phyloP scores from a whole-genome alignment of 1,140 invertebrate genomes.

The Hycleus phaleratus region DNA sequence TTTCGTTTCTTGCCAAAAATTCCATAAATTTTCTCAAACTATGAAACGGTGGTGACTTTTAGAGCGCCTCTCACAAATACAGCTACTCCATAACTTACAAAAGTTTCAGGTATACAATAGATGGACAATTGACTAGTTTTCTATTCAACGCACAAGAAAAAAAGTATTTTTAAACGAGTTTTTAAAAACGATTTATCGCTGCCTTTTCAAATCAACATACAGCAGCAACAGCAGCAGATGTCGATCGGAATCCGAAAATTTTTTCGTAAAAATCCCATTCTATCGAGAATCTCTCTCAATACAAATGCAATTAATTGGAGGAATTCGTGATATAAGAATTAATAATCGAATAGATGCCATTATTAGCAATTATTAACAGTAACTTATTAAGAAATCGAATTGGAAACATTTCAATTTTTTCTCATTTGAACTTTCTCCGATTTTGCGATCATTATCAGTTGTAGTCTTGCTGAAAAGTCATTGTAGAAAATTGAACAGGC shows the following conservation, averaged over 20 bases:
- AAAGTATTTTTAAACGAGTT: conserved; percentile 9
- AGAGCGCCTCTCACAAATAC: neutral
- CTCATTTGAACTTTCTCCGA: neutral
- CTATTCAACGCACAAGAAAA: neutral
- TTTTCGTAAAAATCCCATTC: neutral
- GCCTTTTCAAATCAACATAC: conserved; percentile 1
- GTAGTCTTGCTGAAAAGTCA: conserved; percentile 1
- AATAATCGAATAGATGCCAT: too few relatives aligned
- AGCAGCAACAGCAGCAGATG: conserved; percentile 1
- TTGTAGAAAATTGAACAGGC: conserved; percentile 10
- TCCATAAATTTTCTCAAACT: neutral
- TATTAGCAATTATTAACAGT: too few relatives aligned
- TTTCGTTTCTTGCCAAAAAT: neutral
- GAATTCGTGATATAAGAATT: too few relatives aligned
- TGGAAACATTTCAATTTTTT: too few relatives aligned
- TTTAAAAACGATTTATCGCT: conserved; percentile 16
- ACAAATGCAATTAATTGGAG: neutral
- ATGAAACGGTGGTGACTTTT: too few relatives aligned
- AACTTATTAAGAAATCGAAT: too few relatives aligned
- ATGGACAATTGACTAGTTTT: conserved; percentile 13
- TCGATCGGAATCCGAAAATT: conserved; percentile 2
- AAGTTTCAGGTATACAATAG: conserved; percentile 12
- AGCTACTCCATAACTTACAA: conserved; percentile 11
- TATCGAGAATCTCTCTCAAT: neutral
- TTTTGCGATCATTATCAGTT: conserved; percentile 2